Evolutionary conservation across 2,113 vertebrate genomes (phyloP), one percentile per base, ranked within the genome.

Genomic region (Microtus ochrogaster): DNA sequence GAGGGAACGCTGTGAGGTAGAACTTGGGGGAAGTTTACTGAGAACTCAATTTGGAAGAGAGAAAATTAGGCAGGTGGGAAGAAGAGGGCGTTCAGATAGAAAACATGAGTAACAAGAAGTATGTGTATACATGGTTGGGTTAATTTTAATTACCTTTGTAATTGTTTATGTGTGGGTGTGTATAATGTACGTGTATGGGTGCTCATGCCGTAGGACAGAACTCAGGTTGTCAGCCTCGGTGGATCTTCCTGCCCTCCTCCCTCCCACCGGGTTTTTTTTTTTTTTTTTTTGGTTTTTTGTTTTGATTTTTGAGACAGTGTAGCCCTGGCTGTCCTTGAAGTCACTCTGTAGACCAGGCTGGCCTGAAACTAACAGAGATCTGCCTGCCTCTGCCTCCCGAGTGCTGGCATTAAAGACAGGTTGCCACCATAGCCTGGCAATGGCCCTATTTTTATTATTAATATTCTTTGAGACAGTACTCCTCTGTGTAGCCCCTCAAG

Each of bases 31-130:
- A 84, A 26, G 14, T 82, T 89, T 94, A 81, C 73, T 94, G n/a
- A 65, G 82, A 92, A 92, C 47, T 88, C 63, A 90, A 12, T 88
- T 44, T 92, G 58, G 33, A 96, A n/a, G 12, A 74, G 81, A 76
- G 74, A 68, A 82, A 78, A 91, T 83, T 52, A 92, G 72, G 30
- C 66, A 89, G 66, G 5, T 2, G 6, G 84, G 3, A 72, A 87
- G 30, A 65, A 13, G 66, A n/a, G 13, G 41, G 17, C 2, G 0
- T 49, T 65, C 65, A 30, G 2, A 14, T 36, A 68, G 79, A 61
- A 68, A 85, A 36, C 30, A 33, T 24, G 33, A 68, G 5, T 36
- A 12, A 22, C 5, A 61, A 58, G 14, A 44, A 86, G 65, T n/a
- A 1, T 66, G 19, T 68, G 16, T 85, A 65, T 16, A 66, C 28